phyloP scores from a whole-genome alignment of 2,797 vertebrate species.

The Thunnus albacares region DNA sequence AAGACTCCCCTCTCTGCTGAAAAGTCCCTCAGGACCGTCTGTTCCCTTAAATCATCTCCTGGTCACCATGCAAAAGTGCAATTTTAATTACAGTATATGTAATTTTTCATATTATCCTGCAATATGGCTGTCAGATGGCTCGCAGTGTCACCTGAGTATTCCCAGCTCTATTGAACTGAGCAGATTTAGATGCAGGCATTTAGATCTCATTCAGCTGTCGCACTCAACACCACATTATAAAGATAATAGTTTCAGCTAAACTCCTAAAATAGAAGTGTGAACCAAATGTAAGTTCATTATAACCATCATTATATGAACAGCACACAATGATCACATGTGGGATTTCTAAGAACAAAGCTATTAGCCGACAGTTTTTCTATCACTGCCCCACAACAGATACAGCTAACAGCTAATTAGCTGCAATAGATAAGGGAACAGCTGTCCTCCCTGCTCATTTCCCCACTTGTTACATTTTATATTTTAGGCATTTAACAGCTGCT shows the following conservation, averaged over 20 bases:
- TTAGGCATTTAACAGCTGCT: conserved; percentile 7
- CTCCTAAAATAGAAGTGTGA: not conserved
- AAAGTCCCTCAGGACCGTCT: too few relatives aligned
- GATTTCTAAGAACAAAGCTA: conserved; percentile 37
- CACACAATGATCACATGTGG: conserved; percentile 5
- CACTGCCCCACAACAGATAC: not conserved
- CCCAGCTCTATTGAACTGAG: not conserved
- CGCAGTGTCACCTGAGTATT: not conserved
- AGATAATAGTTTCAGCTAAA: not conserved
- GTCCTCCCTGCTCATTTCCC: conserved; percentile 4
- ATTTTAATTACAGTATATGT: too few relatives aligned
- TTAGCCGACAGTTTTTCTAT: not conserved
- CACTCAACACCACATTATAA: not conserved
- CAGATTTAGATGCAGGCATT: not conserved
- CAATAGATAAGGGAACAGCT: conserved; percentile 1
- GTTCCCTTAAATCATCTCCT: too few relatives aligned
- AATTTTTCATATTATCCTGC: not conserved
- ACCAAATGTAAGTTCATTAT: not conserved
- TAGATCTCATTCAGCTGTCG: not conserved
- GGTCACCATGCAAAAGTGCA: too few relatives aligned
- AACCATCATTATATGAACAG: not conserved
- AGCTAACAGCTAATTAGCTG: not conserved
- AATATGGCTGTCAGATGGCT: not conserved
- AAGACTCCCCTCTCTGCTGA: too few relatives aligned
- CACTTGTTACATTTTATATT: not conserved